phyloP scores from a whole-genome alignment of 2,113 vertebrate species.

The Xiphorhynchus elegans region DNA sequence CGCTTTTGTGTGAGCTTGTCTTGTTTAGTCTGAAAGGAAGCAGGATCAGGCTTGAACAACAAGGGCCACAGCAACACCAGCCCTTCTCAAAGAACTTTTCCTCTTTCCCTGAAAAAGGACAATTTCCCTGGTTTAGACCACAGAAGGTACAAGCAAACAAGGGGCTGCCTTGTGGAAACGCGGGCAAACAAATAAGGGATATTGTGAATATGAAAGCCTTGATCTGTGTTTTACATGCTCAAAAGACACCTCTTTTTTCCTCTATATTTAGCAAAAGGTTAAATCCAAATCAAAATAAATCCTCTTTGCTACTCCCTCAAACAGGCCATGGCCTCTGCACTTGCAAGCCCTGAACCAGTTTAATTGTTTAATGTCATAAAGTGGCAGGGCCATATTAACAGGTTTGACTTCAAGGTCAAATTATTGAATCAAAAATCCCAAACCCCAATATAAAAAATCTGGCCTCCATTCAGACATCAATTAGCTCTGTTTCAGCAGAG shows the following conservation, averaged over 20 bases:
- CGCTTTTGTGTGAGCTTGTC: slow-evolving; percentile 27
- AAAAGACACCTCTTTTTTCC: neutral
- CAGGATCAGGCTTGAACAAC: slow-evolving; percentile 12
- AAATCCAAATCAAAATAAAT: slow-evolving; percentile 33
- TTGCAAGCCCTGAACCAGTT: neutral
- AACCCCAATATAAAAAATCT: neutral
- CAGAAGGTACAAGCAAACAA: neutral
- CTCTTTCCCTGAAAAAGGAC: slow-evolving; percentile 8
- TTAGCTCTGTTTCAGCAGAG: neutral
- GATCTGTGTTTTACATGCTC: neutral
- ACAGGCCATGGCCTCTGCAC: neutral
- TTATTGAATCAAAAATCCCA: neutral
- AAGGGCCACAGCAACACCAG: neutral
- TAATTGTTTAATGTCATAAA: neutral
- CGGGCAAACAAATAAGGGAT: neutral
- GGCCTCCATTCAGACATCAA: neutral
- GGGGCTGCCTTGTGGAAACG: neutral
- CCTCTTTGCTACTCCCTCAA: neutral
- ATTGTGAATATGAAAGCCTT: neutral
- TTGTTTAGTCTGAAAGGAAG: slow-evolving; percentile 70
- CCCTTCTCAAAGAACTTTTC: slow-evolving; percentile 21
- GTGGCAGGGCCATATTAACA: neutral
- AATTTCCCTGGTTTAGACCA: neutral
- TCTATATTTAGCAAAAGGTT: slow-evolving; percentile 21
- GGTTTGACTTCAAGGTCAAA: neutral